Evolutionary conservation across 2,888 invertebrate genomes (phyloP).

Genomic region (Coelinius sp.): DNA sequence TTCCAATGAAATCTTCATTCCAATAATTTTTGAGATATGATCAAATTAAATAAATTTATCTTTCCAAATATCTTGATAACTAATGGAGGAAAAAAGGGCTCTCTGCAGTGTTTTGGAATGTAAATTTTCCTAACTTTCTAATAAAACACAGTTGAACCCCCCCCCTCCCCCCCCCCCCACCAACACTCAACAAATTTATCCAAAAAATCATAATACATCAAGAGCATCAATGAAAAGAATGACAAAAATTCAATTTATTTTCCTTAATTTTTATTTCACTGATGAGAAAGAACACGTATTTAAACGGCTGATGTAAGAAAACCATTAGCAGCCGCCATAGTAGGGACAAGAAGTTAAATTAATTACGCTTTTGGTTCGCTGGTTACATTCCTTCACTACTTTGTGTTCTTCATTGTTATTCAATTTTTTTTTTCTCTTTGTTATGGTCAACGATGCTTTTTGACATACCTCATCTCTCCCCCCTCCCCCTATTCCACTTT

Average conservation of each 20-base stretch:
- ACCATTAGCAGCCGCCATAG: constrained; percentile 65
- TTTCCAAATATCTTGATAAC: too few relatives aligned
- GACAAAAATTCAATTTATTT: background rate
- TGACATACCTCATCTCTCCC: constrained; percentile 10
- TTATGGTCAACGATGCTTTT: constrained; percentile 18
- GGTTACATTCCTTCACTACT: constrained; percentile 37
- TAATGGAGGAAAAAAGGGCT: too few relatives aligned
- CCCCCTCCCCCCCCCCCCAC: too few relatives aligned
- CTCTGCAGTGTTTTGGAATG: too few relatives aligned
- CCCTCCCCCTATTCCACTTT: constrained; percentile 30
- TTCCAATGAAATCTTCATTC: too few relatives aligned
- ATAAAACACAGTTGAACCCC: too few relatives aligned
- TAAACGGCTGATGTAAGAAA: constrained; percentile 58
- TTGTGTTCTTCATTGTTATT: constrained; percentile 16
- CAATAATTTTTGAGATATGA: too few relatives aligned
- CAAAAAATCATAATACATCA: too few relatives aligned
- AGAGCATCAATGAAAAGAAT: background rate
- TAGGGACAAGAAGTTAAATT: constrained; percentile 69
- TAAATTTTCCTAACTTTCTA: too few relatives aligned
- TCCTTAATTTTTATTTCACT: background rate
- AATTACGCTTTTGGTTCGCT: constrained; percentile 61
- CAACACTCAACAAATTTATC: too few relatives aligned
- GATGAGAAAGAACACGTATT: constrained; percentile 1
- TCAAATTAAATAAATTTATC: too few relatives aligned
- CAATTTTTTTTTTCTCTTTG: constrained; percentile 7